Conservation (phyloP, 30 jellyfish, hydroid and myxozoan species). For the Calvadosia cruxmelitensis region DNA sequence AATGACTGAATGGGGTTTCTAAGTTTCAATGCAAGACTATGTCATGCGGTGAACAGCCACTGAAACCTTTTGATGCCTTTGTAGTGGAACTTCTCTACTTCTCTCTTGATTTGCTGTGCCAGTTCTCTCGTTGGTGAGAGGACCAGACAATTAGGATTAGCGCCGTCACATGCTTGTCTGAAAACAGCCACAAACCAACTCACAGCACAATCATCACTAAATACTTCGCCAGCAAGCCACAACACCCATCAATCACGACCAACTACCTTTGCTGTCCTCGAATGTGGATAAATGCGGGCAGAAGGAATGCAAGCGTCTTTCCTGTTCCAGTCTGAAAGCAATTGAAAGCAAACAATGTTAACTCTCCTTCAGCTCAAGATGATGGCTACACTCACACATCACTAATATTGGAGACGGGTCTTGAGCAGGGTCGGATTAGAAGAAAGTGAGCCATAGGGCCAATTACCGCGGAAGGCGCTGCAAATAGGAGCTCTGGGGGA, state of each 20-base stretch:
- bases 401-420: too few relatives aligned
- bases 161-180: conserved; percentile 72
- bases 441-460: too few relatives aligned
- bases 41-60: conserved; percentile 3
- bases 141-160: conserved; percentile 92
- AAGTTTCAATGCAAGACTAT: neutral
- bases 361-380: too few relatives aligned
- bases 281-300: conserved; percentile 96
- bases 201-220: neutral
- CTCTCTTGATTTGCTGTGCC: conserved; percentile 95
- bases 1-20: neutral
- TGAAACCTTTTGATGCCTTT: conserved; percentile 82
- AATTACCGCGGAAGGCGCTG: too few relatives aligned
- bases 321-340: conserved; percentile 97
- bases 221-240: neutral
- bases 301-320: conserved; percentile 87
- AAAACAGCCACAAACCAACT: neutral
- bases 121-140: conserved; percentile 98
- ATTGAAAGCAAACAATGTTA: too few relatives aligned
- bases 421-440: too few relatives aligned
- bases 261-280: conserved; percentile 67
- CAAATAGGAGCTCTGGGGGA: too few relatives aligned
- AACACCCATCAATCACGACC: too few relatives aligned
- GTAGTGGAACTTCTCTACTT: conserved; percentile 82
- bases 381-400: too few relatives aligned